Evolutionary conservation across 2,888 invertebrate genomes (phyloP).

Genomic region (Platycheirus albimanus): DNA sequence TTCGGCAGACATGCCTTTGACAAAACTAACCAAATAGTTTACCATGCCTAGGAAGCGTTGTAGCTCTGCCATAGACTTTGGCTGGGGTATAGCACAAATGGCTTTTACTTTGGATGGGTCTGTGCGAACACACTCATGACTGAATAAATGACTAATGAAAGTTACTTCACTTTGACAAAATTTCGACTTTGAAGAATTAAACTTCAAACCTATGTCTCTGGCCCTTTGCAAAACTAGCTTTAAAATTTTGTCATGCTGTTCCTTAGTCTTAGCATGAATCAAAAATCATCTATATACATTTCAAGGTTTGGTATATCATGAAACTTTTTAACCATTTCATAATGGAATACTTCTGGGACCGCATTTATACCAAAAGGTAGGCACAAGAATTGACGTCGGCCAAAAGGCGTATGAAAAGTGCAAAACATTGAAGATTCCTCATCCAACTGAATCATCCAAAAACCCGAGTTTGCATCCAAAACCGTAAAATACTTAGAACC

Average conservation of each 20-base stretch:
- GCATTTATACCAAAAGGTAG: conserved; percentile 22
- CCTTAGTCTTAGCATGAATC: conserved; percentile 29
- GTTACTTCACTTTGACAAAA: conserved; percentile 30
- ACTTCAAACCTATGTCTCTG: conserved; percentile 24
- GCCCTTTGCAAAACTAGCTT: background rate
- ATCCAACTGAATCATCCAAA: conserved; percentile 47
- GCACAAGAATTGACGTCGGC: conserved; percentile 9
- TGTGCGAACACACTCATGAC: conserved; percentile 31
- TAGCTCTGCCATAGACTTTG: conserved; percentile 53
- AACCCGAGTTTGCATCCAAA: conserved; percentile 52
- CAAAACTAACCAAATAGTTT: conserved; percentile 73
- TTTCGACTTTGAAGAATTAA: conserved; percentile 37
- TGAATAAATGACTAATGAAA: conserved; percentile 49
- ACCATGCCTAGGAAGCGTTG: conserved; percentile 71
- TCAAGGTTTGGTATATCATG: conserved; percentile 65
- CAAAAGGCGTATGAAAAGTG: conserved; percentile 19
- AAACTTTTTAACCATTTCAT: conserved; percentile 69
- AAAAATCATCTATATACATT: conserved; percentile 58
- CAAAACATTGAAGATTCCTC: conserved; percentile 44
- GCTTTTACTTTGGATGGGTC: conserved; percentile 45
- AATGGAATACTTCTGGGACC: conserved; percentile 68
- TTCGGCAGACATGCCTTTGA: conserved; percentile 70
- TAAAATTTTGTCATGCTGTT: conserved; percentile 40
- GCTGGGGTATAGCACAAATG: conserved; percentile 44
- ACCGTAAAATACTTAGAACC: conserved; percentile 49